These are phyloP conservation scores for Carabus problematicus DNA, from an alignment of 2,888 invertebrate species.

Conservation along the genomic window DNA sequence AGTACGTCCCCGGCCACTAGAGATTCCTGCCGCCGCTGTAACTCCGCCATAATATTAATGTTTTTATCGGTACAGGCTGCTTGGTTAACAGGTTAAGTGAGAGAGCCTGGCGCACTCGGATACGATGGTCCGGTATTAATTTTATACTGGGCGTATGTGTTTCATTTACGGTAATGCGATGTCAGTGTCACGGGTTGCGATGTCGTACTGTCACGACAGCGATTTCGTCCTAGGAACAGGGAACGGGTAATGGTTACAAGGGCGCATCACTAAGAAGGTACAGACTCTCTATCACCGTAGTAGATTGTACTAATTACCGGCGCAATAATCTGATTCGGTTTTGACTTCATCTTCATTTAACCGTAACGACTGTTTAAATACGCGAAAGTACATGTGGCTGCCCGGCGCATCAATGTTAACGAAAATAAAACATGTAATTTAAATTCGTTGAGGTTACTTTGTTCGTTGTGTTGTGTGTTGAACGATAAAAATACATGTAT, in stretches of 20 bases:
- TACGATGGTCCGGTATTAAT: conserved; percentile 23
- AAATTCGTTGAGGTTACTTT: conserved; percentile 36
- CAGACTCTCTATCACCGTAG: neutral
- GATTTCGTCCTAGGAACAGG: conserved; percentile 22
- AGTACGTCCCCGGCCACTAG: too few species aligned
- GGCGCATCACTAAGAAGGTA: neutral
- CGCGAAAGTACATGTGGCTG: neutral
- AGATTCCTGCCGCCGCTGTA: too few species aligned
- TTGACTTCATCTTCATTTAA: conserved; percentile 36
- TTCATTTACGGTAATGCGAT: conserved; percentile 41
- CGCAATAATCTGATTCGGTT: conserved; percentile 41
- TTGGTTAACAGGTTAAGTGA: conserved; percentile 22
- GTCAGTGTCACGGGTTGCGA: conserved; percentile 35
- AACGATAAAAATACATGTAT: conserved; percentile 37
- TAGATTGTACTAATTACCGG: conserved; percentile 38
- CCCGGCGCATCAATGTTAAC: conserved; percentile 21
- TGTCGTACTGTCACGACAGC: conserved; percentile 32
- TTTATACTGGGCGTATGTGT: conserved; percentile 25
- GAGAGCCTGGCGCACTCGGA: neutral
- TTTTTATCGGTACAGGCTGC: conserved; percentile 34
- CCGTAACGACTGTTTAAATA: conserved; percentile 38
- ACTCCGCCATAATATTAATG: conserved; percentile 37
- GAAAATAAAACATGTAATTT: conserved; percentile 38
- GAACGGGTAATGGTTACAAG: neutral
- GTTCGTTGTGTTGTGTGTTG: conserved; percentile 31